Base-by-base conservation (phyloP, 2,113 vertebrate species). In the Mystacornis crossleyi region DNA sequence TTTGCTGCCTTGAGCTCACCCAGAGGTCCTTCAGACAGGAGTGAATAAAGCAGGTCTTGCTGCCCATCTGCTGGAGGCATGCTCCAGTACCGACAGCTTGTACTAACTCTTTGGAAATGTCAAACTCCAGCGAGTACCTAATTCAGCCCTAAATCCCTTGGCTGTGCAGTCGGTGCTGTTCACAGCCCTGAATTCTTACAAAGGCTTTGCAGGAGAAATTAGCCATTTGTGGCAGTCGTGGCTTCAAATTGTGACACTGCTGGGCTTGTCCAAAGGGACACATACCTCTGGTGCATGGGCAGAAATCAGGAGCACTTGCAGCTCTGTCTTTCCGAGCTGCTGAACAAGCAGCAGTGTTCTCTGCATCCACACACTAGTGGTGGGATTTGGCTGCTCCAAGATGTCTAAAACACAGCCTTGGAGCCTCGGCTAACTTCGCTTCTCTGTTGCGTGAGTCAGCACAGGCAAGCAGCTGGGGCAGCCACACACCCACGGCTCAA, bases 221-320 rank as follows among this genome's bases (percentile, higher is more conserved):
- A 28, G 62, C 61, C 6, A 18, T 28, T 89, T 81, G 75, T 60
- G 90, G 78, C 73, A 93, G 51, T 50, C 0, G 0, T 58, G 58
- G 23, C 60, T 62, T 74, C 29, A 81, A 47, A 0, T 0, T 33
- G 16, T 51, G 77, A 34, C 71, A 42, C 23, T 38, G 34, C 31
- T 51, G 42, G 70, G 51, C 40, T 86, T n/a, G 31, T 60, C 25
- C 26, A 9, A 31, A 75, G 48, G 25, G 36, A 14, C 13, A 6
- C 23, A n/a, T 53, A 18, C 61, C 58, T 4, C 7, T 5, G 5
- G 43, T 65, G 23, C 18, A 17, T 0, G 0, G 62, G 36, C 43
- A 81, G 50, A n/a, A 61, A n/a, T 20, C 9, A 6, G 53, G n/a
- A 54, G 62, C 38, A 47, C 4, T 65, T 43, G 34, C 24, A 82